These are phyloP conservation scores for Atta texana DNA, from an alignment of 1,140 invertebrate genomes.

Conservation along the genomic window DNA sequence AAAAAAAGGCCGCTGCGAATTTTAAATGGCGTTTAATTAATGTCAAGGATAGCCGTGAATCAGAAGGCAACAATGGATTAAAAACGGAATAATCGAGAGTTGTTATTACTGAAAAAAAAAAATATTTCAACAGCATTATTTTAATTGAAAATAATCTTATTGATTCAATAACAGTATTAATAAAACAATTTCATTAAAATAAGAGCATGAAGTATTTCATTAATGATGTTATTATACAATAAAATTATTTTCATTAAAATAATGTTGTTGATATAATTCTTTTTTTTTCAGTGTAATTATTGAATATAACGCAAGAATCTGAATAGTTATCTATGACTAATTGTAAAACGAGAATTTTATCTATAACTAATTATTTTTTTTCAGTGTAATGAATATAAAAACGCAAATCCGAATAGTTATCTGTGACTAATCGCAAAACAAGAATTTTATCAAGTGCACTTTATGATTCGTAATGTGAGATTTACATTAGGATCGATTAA, in stretches of 20 bases:
- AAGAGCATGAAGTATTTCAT: no score
- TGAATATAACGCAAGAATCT: background rate
- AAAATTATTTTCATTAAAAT: no score
- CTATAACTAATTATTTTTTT: no score
- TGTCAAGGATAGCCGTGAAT: constrained; percentile 23
- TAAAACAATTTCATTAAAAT: no score
- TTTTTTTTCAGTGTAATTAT: no score
- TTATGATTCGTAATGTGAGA: background rate
- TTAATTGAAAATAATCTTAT: no score
- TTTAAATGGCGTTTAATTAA: constrained; percentile 35
- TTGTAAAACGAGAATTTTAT: background rate
- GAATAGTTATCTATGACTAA: background rate
- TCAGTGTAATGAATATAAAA: background rate
- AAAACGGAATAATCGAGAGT: background rate
- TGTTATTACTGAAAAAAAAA: no score
- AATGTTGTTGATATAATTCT: no score
- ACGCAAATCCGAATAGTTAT: background rate
- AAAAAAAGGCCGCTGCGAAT: constrained; percentile 15
- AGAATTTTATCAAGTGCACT: background rate
- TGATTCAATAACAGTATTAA: no score
- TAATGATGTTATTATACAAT: no score
- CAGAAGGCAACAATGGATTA: background rate
- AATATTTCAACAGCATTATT: no score
- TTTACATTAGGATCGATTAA: background rate
- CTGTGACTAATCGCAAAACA: background rate